A percentile compares a stretch with the other conserved stretches of the same genome.
phyloP scores from a whole-genome alignment of 92 coral and sea anemone species.

The Scolanthus callimorphus region DNA sequence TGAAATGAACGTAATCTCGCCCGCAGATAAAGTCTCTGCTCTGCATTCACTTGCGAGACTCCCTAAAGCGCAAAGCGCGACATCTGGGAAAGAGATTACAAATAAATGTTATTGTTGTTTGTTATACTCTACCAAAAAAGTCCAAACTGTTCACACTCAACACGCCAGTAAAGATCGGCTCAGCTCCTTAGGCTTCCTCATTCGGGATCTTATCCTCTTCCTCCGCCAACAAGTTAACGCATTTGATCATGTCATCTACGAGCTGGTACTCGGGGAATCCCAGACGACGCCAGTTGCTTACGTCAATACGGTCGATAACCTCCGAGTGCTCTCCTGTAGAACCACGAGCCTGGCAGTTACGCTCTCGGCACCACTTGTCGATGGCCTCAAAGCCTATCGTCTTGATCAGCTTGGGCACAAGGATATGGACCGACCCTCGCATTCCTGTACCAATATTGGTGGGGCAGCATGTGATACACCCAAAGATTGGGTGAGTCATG shows the following conservation, averaged over 20 bases:
- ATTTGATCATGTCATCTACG: slow-evolving; percentile 60
- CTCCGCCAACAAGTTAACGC: slow-evolving; percentile 50
- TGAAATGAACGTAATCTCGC: no score
- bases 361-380: slow-evolving; percentile 24
- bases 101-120: no score
- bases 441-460: slow-evolving; percentile 69
- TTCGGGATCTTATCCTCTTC: slow-evolving; percentile 39
- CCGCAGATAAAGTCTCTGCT: no score
- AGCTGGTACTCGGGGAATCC: slow-evolving; percentile 56
- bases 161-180: no score
- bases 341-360: slow-evolving; percentile 60
- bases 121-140: no score
- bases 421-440: slow-evolving; percentile 62
- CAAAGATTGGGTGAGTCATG: slow-evolving; percentile 40
- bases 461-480: slow-evolving; percentile 72
- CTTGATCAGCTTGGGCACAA: slow-evolving; percentile 43
- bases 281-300: slow-evolving; percentile 57
- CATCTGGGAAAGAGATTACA: no score
- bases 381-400: slow-evolving; percentile 48
- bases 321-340: slow-evolving; percentile 76
- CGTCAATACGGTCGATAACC: slow-evolving; percentile 50
- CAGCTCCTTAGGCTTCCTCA: no score
- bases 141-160: no score
- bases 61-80: no score
- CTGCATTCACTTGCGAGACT: no score